Conservation (phyloP, 2,888 invertebrate species). For the Idaea aversata region DNA sequence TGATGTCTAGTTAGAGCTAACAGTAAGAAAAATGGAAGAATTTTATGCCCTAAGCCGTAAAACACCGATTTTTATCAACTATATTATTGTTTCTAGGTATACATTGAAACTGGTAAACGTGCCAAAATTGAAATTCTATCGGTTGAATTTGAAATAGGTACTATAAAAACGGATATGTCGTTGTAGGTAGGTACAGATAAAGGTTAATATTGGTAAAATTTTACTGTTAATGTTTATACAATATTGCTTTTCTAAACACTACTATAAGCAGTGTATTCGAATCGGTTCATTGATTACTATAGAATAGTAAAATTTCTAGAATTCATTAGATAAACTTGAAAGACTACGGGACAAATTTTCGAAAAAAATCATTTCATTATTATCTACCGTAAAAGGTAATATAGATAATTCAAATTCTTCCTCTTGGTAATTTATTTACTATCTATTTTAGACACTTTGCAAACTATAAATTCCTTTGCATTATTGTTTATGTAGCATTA, state of each 20-base stretch:
- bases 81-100: slow-evolving; percentile 38
- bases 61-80: slow-evolving; percentile 39
- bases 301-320: slow-evolving; percentile 54
- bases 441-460: slow-evolving; percentile 53
- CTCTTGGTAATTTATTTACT: slow-evolving; percentile 54
- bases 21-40: slow-evolving; percentile 22
- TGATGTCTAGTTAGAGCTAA: slow-evolving; percentile 40
- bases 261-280: slow-evolving; percentile 58
- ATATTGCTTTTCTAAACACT: slow-evolving; percentile 72
- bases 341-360: slow-evolving; percentile 69
- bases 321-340: slow-evolving; percentile 56
- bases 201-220: slow-evolving; percentile 57
- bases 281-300: slow-evolving; percentile 46
- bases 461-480: slow-evolving; percentile 72
- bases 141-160: slow-evolving; percentile 56
- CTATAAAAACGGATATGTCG: slow-evolving; percentile 74
- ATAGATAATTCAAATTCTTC: slow-evolving; percentile 67
- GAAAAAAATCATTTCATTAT: slow-evolving; percentile 63
- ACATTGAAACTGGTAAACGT: slow-evolving; percentile 41
- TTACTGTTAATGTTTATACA: slow-evolving; percentile 54
- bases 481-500: slow-evolving; percentile 54
- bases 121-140: slow-evolving; percentile 52
- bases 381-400: slow-evolving; percentile 70
- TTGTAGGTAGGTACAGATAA: slow-evolving; percentile 60
- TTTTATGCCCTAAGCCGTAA: slow-evolving; percentile 24